Conservation (phyloP, 2,888 invertebrate genomes). For the Pristionchus japonicus region DNA sequence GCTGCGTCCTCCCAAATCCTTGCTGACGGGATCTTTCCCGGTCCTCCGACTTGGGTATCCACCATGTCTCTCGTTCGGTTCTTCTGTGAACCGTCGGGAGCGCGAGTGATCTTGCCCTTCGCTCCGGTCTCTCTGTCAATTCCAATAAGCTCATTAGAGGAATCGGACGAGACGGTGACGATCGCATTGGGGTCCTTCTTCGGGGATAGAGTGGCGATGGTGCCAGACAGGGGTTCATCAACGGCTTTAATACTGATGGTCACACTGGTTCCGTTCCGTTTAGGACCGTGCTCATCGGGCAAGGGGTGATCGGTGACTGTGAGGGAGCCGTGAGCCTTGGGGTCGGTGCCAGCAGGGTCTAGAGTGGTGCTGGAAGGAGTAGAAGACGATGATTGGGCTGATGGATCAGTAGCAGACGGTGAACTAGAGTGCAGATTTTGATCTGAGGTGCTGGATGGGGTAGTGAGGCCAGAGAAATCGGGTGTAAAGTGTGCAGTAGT, state of each 20-base stretch:
- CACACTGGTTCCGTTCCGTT: background rate
- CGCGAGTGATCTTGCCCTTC: background rate
- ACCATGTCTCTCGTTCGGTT: background rate
- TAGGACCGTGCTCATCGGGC: too few species aligned
- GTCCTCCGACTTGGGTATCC: background rate
- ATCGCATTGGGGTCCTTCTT: constrained; percentile 31
- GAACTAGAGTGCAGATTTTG: background rate
- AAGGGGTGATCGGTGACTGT: background rate
- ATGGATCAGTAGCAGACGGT: too few species aligned
- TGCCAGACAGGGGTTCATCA: background rate
- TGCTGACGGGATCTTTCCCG: background rate
- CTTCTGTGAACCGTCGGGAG: background rate
- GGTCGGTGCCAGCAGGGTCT: background rate
- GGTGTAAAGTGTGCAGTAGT: background rate
- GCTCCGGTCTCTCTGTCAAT: background rate
- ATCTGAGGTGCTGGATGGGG: background rate
- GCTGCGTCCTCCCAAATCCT: background rate
- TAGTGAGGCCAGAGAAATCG: background rate
- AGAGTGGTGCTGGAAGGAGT: too few species aligned
- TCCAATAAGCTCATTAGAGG: background rate
- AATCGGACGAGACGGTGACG: constrained; percentile 4
- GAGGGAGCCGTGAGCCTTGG: background rate
- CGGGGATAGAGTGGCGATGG: background rate
- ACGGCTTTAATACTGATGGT: background rate
- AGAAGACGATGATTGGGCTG: too few species aligned